These are phyloP conservation scores for Eristalis pertinax DNA, from an alignment of 2,888 invertebrate genomes.

Conservation along the genomic window DNA sequence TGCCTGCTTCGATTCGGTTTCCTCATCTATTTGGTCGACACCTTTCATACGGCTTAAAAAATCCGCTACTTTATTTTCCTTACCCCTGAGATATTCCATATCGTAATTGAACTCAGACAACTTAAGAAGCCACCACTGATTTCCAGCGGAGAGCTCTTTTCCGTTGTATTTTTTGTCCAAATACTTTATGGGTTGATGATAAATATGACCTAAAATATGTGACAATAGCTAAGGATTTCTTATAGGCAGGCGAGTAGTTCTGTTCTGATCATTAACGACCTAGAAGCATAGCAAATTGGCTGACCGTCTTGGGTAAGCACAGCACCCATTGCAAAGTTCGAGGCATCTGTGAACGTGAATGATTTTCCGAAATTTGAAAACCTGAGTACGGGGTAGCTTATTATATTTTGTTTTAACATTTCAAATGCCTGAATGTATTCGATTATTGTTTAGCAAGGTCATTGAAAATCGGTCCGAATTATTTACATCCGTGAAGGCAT, in stretches of 20 bases:
- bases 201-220: slow-evolving; percentile 53
- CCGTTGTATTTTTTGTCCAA: too few relatives aligned
- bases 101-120: slow-evolving; percentile 46
- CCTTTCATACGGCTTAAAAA: slow-evolving; percentile 52
- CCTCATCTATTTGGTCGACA: too few relatives aligned
- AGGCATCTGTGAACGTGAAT: slow-evolving; percentile 38
- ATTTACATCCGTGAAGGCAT: not conserved
- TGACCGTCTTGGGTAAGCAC: slow-evolving; percentile 16
- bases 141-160: too few relatives aligned
- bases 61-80: slow-evolving; percentile 57
- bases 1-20: slow-evolving; percentile 30
- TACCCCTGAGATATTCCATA: slow-evolving; percentile 46
- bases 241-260: slow-evolving; percentile 24
- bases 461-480: too few relatives aligned
- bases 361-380: slow-evolving; percentile 38
- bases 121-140: too few relatives aligned
- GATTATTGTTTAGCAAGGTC: not conserved
- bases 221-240: slow-evolving; percentile 51
- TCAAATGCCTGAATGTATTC: slow-evolving; percentile 31
- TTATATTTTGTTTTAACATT: slow-evolving; percentile 24
- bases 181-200: too few relatives aligned
- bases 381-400: slow-evolving; percentile 18
- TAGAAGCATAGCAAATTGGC: not conserved
- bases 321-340: slow-evolving; percentile 30
- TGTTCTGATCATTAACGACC: not conserved